Evolutionary conservation across 2,113 vertebrate genomes (phyloP).

Genomic region (Tychaedon coryphoeus): DNA sequence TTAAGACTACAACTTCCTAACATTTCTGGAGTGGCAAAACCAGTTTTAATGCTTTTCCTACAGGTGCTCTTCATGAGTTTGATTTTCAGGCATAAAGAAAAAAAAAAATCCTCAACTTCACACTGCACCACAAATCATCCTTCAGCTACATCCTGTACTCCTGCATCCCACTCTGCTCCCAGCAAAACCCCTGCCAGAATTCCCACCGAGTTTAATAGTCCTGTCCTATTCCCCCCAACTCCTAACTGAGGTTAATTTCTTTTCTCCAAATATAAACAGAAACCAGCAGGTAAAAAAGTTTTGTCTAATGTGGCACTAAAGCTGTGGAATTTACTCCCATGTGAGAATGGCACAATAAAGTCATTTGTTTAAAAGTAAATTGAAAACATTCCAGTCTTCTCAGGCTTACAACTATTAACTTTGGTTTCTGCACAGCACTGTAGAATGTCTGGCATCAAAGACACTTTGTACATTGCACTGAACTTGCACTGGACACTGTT

Average conservation of each 20-base stretch:
- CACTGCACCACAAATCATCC: background rate
- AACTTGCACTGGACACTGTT: conserved; percentile 32
- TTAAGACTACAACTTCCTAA: background rate
- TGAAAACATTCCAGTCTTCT: conserved; percentile 64
- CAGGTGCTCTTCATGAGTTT: background rate
- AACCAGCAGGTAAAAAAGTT: conserved; percentile 55
- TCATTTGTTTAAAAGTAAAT: conserved; percentile 64
- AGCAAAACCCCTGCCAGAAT: background rate
- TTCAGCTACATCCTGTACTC: background rate
- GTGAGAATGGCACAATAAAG: conserved; percentile 61
- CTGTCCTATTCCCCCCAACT: background rate
- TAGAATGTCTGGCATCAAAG: conserved; percentile 66
- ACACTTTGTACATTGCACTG: conserved; percentile 52
- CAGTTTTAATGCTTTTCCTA: background rate
- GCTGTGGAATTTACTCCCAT: conserved; percentile 58
- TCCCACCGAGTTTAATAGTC: background rate
- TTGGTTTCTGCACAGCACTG: conserved; percentile 55
- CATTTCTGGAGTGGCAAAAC: background rate
- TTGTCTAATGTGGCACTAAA: conserved; percentile 11
- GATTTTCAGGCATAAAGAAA: background rate
- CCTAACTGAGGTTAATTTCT: conserved; percentile 16
- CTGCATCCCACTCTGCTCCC: background rate
- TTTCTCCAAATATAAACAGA: conserved; percentile 37
- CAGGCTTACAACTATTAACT: conserved; percentile 39
- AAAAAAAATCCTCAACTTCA: background rate